Evolutionary conservation across 2,113 vertebrate species (phyloP), one percentile per base, ranked within the genome.

Genomic region (Marmota flaviventris): DNA sequence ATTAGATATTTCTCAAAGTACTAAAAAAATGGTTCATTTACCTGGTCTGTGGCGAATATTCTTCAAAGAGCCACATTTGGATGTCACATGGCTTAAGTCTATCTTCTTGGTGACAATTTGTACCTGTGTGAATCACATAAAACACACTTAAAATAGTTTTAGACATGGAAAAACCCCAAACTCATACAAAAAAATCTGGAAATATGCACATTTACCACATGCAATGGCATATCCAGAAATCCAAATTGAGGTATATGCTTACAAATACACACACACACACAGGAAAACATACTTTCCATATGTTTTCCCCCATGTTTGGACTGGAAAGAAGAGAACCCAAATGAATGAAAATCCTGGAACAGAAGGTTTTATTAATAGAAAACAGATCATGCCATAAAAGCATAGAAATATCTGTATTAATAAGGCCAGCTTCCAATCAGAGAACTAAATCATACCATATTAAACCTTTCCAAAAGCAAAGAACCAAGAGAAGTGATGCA

Each of bases 81-180:
- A 98, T 91, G 99, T 99, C 97, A 99, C 96, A 75, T 99, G 99
- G 98, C 99, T 99, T 98, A 99, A 82, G 96, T 99, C 99, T 0
- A 99, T 99, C 99, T 99, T 99, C 99, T 99, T 99, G 96, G 98
- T 99, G 98, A 99, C 99, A 91, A 99, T 99, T 89, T 99, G 99
- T 92, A 99, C 93, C 99, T 99, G 98, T 37, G 42, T 95, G 70
- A 94, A 97, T 87, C 48, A 95, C 34, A 98, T 0, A 96, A 96
- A 89, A 79, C 9, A 85, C 1, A 32, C 91, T 95, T 97, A 82
- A 95, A 81, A 86, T 85, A 69, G 45, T 32, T 63, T 65, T 39
- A 73, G 61, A 94, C 34, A 70, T 75, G n/a, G 29, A 65, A 22
- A 76, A 48, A 12, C 37, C 11, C 65, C 37, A 82, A 72, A 10